A percentile compares a stretch with the other conserved stretches of the same genome.
These are phyloP conservation scores for Nasonia vitripennis DNA, from an alignment of 1,140 invertebrate species.

Conservation along the genomic window DNA sequence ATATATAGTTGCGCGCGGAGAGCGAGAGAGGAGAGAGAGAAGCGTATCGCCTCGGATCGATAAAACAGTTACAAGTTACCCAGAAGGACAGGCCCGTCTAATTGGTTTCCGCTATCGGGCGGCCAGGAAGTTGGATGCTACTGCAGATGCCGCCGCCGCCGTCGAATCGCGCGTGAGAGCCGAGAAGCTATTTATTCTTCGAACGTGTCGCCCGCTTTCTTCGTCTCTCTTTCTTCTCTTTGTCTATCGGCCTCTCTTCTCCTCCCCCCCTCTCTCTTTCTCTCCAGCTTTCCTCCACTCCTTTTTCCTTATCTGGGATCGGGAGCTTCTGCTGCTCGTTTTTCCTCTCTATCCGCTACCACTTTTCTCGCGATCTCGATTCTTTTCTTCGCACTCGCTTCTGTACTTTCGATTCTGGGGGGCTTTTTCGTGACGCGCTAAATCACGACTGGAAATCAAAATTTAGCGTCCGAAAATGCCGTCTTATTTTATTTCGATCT, in stretches of 20 bases:
- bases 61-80: constrained; percentile 53
- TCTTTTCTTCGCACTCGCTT: not conserved
- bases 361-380: not conserved
- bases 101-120: constrained; percentile 51
- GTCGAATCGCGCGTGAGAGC: constrained; percentile 36
- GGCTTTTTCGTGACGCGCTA: not conserved
- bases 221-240: constrained; percentile 39
- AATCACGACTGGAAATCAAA: too few relatives aligned
- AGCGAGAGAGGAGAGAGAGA: not conserved
- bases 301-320: not conserved
- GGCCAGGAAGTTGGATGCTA: constrained; percentile 43
- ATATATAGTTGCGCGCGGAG: not conserved
- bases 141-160: constrained; percentile 26
- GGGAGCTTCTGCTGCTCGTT: not conserved
- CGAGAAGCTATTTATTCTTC: constrained; percentile 52
- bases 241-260: constrained; percentile 21
- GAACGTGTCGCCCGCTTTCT: constrained; percentile 45
- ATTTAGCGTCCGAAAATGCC: too few relatives aligned
- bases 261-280: constrained; percentile 9
- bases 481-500: too few relatives aligned
- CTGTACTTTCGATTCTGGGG: not conserved
- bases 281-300: not conserved
- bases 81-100: constrained; percentile 44
- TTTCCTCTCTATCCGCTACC: not conserved
- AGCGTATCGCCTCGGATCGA: constrained; percentile 42